Percentiles rank a stretch among this genome's conserved stretches.
Conservation (phyloP, 2,113 vertebrate genomes). For the Pelmatolapia mariae region DNA sequence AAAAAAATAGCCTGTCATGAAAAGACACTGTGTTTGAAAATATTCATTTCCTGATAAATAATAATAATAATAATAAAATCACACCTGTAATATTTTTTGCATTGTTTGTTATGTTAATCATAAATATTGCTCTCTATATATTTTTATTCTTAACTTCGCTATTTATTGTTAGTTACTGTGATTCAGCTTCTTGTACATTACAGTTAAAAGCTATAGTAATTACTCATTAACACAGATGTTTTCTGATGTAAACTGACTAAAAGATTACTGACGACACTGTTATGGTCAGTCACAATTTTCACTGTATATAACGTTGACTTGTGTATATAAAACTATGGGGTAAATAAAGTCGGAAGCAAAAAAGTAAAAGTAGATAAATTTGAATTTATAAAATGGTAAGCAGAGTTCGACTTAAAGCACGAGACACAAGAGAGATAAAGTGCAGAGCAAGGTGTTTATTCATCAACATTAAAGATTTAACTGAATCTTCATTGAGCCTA, state of each 20-base stretch:
- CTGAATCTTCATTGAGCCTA: not conserved
- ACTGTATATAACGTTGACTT: not conserved
- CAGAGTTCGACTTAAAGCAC: not conserved
- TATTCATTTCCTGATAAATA: not conserved
- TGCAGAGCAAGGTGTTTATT: not conserved
- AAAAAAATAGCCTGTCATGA: not conserved
- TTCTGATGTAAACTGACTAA: not conserved
- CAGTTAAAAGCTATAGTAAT: accelerated
- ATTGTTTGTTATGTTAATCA: not conserved
- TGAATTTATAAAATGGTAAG: not conserved
- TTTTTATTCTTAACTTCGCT: accelerated
- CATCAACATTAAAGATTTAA: not conserved
- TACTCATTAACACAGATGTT: not conserved
- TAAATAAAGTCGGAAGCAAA: not conserved
- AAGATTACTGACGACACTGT: not conserved
- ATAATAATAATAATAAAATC: not conserved
- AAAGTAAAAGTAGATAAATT: not conserved
- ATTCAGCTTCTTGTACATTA: not conserved
- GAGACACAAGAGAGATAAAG: not conserved
- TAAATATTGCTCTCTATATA: not conserved
- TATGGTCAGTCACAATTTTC: accelerated
- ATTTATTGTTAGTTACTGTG: not conserved
- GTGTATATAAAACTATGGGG: not conserved
- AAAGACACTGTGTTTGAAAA: not conserved
- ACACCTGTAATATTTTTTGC: not conserved